These are phyloP conservation scores for Helleia helle DNA, from an alignment of 2,888 invertebrate species.

Conservation along the genomic window DNA sequence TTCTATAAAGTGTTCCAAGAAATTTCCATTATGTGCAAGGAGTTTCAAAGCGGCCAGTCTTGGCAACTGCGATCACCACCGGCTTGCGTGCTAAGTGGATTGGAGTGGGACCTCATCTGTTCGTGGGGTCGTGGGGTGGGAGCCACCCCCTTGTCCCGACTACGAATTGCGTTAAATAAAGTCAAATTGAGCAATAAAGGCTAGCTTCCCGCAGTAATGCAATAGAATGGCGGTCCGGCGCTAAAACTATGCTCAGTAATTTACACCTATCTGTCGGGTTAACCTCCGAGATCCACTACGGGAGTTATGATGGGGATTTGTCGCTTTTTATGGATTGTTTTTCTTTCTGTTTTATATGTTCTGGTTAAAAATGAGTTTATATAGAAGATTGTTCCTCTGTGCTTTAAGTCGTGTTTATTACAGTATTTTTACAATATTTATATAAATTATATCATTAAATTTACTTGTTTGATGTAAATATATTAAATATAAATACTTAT, in stretches of 20 bases:
- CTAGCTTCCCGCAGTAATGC: constrained; percentile 61
- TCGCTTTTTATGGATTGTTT: too few relatives aligned
- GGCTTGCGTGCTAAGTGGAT: constrained; percentile 66
- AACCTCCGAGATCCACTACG: background rate
- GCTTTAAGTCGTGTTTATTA: too few relatives aligned
- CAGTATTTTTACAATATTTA: too few relatives aligned
- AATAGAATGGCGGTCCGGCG: constrained; percentile 53
- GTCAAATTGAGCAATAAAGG: constrained; percentile 75
- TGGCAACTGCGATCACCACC: constrained; percentile 53
- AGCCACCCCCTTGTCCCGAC: constrained; percentile 29
- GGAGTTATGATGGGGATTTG: too few relatives aligned
- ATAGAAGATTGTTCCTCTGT: too few relatives aligned
- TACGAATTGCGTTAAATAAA: constrained; percentile 65
- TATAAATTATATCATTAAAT: too few relatives aligned
- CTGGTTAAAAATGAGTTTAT: too few relatives aligned
- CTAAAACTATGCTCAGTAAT: constrained; percentile 51
- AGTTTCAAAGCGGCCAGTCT: constrained; percentile 36
- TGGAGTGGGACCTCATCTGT: constrained; percentile 70
- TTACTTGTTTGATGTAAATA: too few relatives aligned
- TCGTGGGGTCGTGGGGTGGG: constrained; percentile 38
- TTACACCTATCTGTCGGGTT: constrained; percentile 28
- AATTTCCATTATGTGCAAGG: constrained; percentile 29
- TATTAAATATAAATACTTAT: too few relatives aligned
- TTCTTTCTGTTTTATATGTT: too few relatives aligned
- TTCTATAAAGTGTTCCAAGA: constrained; percentile 21